Evolutionary conservation across 1,140 invertebrate genomes (phyloP), one percentile per base, ranked within the genome.

Genomic region (Nasonia vitripennis): DNA sequence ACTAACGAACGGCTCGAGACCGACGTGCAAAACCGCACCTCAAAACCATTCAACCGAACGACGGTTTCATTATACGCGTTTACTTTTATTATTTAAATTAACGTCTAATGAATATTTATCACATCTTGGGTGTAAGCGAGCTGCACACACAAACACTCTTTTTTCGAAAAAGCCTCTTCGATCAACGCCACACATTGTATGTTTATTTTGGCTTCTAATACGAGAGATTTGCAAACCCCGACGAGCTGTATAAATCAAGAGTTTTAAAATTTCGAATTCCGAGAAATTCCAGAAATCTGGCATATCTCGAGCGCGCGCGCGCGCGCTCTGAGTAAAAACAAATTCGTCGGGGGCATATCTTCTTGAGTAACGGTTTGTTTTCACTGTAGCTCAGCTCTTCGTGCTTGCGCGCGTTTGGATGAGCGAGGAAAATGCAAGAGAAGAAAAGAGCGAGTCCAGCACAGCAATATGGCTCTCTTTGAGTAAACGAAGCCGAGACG

Each of bases 351-450:
- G 6, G 55, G 20, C 20, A n/a, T 62, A 62, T 62, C 55, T 62
- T 62, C 55, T 62, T 62, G 55, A n/a, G 55, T 62, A 62, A 62
- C 55, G 55, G 55, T 62, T 62, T 62, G 55, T 62, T 62, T 62
- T 62, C 20, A 62, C 55, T 62, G 20, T 62, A n/a, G 14, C 14
- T 62, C 3, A 27, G 27, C 55, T 62, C 20, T n/a, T 7, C 17
- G 55, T 7, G 55, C 27, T 27, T 27, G 27, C 1, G 3, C 4
- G 6, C 41, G 41, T 34, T 34, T 34, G 34, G 34, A 34, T 34
- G 55, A 62, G 27, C 27, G 55, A 62, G 55, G 55, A 62, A 62
- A 62, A 62, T 62, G 55, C 55, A n/a, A 62, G 55, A 62, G 55
- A 62, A n/a, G 20, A n/a, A 62, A 62, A n/a, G 20, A 62, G 17